Evolutionary conservation across 30 jellyfish, hydroid and myxozoan species (phyloP).

Genomic region (Aurelia sp.): DNA sequence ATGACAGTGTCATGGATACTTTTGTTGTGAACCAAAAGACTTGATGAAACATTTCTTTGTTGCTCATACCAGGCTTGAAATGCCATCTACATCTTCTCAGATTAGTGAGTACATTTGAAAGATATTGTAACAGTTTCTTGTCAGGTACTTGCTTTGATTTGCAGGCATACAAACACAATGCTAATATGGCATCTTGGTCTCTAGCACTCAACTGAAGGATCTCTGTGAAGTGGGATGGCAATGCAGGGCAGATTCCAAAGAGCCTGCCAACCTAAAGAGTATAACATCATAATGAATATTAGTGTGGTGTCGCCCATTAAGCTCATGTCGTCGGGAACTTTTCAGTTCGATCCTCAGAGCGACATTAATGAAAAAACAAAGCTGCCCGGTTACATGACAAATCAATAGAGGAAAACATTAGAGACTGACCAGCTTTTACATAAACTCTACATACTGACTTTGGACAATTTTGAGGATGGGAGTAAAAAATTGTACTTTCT

Average conservation of each 20-base stretch:
- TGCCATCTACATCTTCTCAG: constrained; percentile 69
- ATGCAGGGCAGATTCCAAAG: constrained; percentile 73
- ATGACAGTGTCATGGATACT: constrained; percentile 42
- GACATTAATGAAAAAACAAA: too few relatives aligned
- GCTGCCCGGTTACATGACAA: too few relatives aligned
- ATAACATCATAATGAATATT: too few relatives aligned
- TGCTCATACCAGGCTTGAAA: constrained; percentile 34
- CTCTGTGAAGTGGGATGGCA: constrained; percentile 72
- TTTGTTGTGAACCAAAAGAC: constrained; percentile 29
- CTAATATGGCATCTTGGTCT: constrained; percentile 74
- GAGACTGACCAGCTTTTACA: too few relatives aligned
- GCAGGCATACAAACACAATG: constrained; percentile 72
- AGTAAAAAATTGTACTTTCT: too few relatives aligned
- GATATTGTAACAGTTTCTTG: constrained; percentile 64
- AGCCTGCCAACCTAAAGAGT: constrained; percentile 69
- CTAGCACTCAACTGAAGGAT: constrained; percentile 54
- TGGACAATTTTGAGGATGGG: too few relatives aligned
- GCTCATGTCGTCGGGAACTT: too few relatives aligned
- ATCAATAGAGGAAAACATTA: too few relatives aligned
- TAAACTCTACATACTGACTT: too few relatives aligned
- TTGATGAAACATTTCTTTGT: constrained; percentile 16
- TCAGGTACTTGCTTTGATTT: constrained; percentile 51
- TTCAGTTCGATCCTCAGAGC: too few relatives aligned
- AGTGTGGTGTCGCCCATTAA: too few relatives aligned
- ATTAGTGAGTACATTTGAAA: constrained; percentile 46